A percentile compares a stretch with the other conserved stretches of the same genome.
phyloP scores from a whole-genome alignment of 2,113 vertebrate genomes.

The Lagopus leucura region DNA sequence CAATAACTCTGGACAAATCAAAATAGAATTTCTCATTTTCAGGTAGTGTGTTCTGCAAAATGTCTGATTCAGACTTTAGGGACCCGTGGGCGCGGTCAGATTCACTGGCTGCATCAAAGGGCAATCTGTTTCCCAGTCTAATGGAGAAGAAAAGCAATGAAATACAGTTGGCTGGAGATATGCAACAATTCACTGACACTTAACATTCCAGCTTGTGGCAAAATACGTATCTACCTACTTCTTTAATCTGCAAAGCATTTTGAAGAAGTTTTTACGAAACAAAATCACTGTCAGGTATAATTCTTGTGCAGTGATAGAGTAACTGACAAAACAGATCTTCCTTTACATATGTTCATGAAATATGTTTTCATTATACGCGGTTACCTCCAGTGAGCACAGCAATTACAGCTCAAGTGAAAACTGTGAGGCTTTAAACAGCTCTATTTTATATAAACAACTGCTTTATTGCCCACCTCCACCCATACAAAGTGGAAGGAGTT shows the following conservation, averaged over 20 bases:
- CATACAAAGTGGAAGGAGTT: neutral
- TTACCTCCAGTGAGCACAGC: neutral
- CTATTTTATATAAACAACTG: neutral
- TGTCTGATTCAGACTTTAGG: conserved; percentile 75
- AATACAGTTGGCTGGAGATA: neutral
- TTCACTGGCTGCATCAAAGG: conserved; percentile 77
- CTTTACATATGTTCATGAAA: neutral
- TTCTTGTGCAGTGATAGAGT: neutral
- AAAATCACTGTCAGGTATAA: neutral
- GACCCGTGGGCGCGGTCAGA: conserved; percentile 70
- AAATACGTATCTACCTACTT: neutral
- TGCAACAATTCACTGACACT: neutral
- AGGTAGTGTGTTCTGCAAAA: conserved; percentile 76
- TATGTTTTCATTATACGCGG: neutral
- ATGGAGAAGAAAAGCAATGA: conserved; percentile 18
- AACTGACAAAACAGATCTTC: neutral
- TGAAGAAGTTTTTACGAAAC: neutral
- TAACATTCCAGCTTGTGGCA: neutral
- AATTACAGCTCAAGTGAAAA: neutral
- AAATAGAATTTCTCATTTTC: conserved; percentile 83
- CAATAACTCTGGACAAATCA: conserved; percentile 78
- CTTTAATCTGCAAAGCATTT: neutral
- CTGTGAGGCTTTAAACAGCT: neutral
- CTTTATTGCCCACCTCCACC: neutral
- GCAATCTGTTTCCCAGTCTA: conserved; percentile 77